Percentiles rank a stretch among this genome's conserved stretches.
Evolutionary conservation across 2,888 invertebrate genomes (phyloP).

Genomic region (Epinotia brunnichana): DNA sequence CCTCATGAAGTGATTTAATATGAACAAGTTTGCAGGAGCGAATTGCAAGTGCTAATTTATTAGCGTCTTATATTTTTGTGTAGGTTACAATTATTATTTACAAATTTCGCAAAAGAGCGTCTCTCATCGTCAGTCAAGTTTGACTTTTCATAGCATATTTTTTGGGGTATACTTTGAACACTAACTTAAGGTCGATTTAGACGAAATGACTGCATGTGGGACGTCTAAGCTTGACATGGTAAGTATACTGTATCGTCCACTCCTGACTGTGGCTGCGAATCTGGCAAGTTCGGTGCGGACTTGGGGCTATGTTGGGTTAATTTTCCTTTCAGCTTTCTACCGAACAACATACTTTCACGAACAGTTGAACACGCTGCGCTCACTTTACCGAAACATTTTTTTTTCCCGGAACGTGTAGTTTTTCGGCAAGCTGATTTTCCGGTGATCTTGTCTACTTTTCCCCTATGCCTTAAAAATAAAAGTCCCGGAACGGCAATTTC

Average conservation of each 20-base stretch:
- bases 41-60: too few species aligned
- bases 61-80: too few species aligned
- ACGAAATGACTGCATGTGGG: not conserved
- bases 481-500: too few species aligned
- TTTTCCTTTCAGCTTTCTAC: too few species aligned
- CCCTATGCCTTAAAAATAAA: not conserved
- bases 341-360: too few species aligned
- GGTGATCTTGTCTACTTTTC: too few species aligned
- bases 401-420: too few species aligned
- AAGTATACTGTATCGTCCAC: not conserved
- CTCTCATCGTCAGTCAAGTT: not conserved
- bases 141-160: not conserved
- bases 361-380: too few species aligned
- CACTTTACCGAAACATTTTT: too few species aligned
- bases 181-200: not conserved
- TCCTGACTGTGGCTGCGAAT: not conserved
- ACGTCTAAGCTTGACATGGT: not conserved
- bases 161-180: not conserved
- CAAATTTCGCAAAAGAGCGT: not conserved
- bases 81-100: not conserved
- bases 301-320: not conserved
- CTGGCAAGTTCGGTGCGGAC: not conserved
- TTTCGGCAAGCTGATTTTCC: too few species aligned
- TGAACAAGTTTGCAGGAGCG: too few species aligned
- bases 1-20: too few species aligned